Conservation (phyloP, 1,140 invertebrate species). For the Solenopsis invicta region DNA sequence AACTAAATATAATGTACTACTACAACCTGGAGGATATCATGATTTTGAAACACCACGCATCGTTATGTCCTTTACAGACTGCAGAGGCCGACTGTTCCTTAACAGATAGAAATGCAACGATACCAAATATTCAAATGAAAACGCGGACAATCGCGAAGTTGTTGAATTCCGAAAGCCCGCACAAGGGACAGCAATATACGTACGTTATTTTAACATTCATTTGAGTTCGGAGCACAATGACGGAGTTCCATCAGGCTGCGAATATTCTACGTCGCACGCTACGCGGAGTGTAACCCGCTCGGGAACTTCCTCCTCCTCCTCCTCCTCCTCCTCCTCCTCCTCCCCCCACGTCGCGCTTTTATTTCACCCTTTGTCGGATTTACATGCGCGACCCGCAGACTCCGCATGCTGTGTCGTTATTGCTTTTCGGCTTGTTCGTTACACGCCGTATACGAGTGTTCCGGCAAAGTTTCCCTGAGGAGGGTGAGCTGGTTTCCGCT, state of each 20-base stretch:
- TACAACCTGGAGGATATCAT: too few relatives aligned
- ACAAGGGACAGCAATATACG: conserved; percentile 23
- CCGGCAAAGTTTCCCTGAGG: conserved; percentile 35
- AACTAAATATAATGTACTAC: not conserved
- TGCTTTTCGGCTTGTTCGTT: conserved; percentile 60
- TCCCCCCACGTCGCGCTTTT: conserved; percentile 24
- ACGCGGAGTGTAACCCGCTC: conserved; percentile 42
- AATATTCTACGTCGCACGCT: conserved; percentile 12
- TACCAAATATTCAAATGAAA: conserved; percentile 37
- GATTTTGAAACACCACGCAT: not conserved
- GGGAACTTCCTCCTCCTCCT: conserved; percentile 35
- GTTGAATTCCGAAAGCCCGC: conserved; percentile 12
- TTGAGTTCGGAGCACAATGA: conserved; percentile 44
- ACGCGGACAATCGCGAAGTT: conserved; percentile 23
- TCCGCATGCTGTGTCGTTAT: conserved; percentile 53
- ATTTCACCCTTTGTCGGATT: conserved; percentile 55
- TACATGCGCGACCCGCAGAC: conserved; percentile 49
- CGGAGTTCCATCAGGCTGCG: conserved; percentile 12
- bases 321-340: conserved; percentile 51
- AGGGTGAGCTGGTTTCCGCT: conserved; percentile 1
- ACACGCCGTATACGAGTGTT: conserved; percentile 28
- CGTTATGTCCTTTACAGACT: not conserved
- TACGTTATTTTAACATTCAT: conserved; percentile 60
- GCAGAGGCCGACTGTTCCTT: not conserved
- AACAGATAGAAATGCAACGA: not conserved